Evolutionary conservation across 2,113 vertebrate genomes (phyloP).

Genomic region (Neolamprologus brichardi): DNA sequence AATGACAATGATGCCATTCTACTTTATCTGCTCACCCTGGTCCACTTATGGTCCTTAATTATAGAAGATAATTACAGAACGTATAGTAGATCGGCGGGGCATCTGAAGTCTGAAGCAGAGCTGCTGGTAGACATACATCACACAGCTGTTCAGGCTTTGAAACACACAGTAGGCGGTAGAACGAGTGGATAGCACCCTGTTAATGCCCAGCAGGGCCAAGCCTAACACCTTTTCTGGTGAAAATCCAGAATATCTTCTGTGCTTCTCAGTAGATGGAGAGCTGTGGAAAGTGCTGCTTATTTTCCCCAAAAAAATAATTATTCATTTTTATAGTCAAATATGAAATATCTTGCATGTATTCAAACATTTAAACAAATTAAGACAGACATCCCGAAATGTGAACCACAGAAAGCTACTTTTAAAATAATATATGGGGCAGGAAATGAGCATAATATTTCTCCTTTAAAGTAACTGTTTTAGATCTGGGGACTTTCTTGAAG

Average conservation of each 20-base stretch:
- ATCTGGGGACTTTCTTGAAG: neutral
- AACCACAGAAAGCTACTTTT: neutral
- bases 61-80: neutral
- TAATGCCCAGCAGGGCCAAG: neutral
- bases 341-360: neutral
- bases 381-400: neutral
- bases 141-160: neutral
- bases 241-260: neutral
- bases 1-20: neutral
- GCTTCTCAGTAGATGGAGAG: neutral
- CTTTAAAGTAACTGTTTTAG: neutral
- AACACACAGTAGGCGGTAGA: neutral
- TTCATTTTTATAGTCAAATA: neutral
- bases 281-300: neutral
- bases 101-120: neutral
- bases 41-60: neutral
- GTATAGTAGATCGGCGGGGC: neutral
- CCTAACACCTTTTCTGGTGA: neutral
- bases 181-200: neutral
- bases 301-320: neutral
- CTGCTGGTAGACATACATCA: neutral
- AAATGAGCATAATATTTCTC: neutral
- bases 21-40: neutral
- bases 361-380: neutral
- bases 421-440: neutral